These are phyloP conservation scores for Psephotus haematonotus DNA, from an alignment of 2,113 vertebrate species.

Conservation along the genomic window DNA sequence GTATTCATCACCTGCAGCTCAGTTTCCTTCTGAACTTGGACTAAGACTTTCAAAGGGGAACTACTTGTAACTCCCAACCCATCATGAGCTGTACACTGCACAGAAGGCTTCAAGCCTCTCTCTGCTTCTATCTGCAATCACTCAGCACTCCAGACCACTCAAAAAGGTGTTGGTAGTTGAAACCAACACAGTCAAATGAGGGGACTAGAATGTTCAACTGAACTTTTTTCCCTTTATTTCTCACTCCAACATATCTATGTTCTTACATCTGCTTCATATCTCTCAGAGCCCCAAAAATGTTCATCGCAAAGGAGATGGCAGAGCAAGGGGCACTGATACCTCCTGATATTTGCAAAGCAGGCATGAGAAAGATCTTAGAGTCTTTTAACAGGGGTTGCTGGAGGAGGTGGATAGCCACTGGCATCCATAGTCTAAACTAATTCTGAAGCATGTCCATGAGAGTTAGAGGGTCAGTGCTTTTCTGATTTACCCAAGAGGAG, in stretches of 20 bases:
- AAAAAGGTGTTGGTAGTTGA: neutral
- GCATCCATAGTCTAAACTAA: neutral
- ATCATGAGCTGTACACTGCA: neutral
- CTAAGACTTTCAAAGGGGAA: conserved; percentile 30
- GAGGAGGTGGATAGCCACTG: neutral
- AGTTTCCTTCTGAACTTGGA: conserved; percentile 50
- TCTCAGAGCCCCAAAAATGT: neutral
- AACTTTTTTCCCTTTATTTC: neutral
- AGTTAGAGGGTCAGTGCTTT: neutral
- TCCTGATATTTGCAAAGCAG: conserved; percentile 9
- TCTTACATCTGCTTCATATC: conserved; percentile 5
- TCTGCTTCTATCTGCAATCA: conserved; percentile 41
- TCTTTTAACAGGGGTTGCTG: neutral
- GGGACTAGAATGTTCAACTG: conserved; percentile 49
- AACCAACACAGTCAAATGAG: neutral
- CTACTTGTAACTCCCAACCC: conserved; percentile 48
- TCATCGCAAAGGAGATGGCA: conserved; percentile 2
- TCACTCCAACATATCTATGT: conserved; percentile 18
- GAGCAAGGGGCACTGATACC: neutral
- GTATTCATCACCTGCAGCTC: conserved; percentile 50
- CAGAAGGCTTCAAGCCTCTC: conserved; percentile 28
- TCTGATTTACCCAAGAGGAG: neutral
- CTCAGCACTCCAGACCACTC: conserved; percentile 51
- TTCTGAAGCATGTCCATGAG: neutral
- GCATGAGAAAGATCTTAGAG: neutral